Conservation (phyloP, 1,140 invertebrate species). For the Trichoplusia ni region DNA sequence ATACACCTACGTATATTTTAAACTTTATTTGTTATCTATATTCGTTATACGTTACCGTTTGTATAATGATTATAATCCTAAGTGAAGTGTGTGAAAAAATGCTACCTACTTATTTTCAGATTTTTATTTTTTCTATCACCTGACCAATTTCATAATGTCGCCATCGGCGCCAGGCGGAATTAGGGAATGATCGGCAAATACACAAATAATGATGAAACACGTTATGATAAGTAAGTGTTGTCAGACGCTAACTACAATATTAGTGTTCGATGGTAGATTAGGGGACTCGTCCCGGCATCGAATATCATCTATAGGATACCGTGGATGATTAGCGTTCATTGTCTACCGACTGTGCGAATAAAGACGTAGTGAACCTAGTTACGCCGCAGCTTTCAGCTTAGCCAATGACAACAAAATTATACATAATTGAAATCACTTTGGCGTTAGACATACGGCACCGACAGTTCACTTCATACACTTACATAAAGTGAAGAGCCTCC, state of each 20-base stretch:
- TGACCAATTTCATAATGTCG: slow-evolving; percentile 73
- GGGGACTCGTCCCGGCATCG: slow-evolving; percentile 57
- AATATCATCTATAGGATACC: slow-evolving; percentile 56
- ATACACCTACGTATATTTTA: slow-evolving; percentile 65
- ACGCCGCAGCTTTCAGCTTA: slow-evolving; percentile 69
- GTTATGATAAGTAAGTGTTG: slow-evolving; percentile 69
- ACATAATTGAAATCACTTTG: slow-evolving; percentile 43
- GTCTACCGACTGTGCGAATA: slow-evolving; percentile 43
- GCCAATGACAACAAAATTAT: slow-evolving; percentile 44
- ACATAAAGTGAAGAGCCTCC: slow-evolving; percentile 39
- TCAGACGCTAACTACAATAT: slow-evolving; percentile 54
- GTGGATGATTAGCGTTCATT: slow-evolving; percentile 58
- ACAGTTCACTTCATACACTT: slow-evolving; percentile 41
- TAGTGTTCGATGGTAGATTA: slow-evolving; percentile 75
- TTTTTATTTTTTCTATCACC: slow-evolving; percentile 81
- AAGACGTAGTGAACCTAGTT: slow-evolving; percentile 65
- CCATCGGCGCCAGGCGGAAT: slow-evolving; percentile 62
- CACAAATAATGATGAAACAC: slow-evolving; percentile 62
- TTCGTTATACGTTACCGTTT: slow-evolving; percentile 70
- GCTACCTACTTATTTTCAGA: slow-evolving; percentile 80
- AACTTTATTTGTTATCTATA: slow-evolving; percentile 71
- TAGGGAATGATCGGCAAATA: slow-evolving; percentile 66
- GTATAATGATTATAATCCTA: slow-evolving; percentile 67
- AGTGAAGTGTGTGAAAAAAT: slow-evolving; percentile 79
- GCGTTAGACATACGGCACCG: slow-evolving; percentile 41